Conservation (phyloP, 2,797 vertebrate species). For the Tangara arthus region DNA sequence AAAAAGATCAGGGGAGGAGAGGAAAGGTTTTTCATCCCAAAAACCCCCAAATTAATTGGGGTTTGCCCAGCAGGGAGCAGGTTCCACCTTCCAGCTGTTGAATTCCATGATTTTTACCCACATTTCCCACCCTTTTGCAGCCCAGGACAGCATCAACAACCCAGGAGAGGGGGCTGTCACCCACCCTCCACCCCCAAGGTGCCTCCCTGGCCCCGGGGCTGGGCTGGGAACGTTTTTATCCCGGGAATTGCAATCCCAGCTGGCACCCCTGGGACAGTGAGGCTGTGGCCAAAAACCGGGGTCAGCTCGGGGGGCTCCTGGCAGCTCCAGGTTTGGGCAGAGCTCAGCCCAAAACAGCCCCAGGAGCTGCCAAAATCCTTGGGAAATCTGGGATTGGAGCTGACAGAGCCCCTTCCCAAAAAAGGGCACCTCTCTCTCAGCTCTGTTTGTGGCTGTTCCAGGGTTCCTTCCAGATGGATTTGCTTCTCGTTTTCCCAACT, state of each 20-base stretch:
- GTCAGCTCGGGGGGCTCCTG: neutral
- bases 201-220: neutral
- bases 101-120: rapidly evolving
- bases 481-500: neutral
- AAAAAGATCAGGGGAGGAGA: rapidly evolving
- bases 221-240: neutral
- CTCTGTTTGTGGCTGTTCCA: neutral
- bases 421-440: neutral
- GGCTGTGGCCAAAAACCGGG: neutral
- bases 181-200: neutral
- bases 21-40: neutral
- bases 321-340: neutral
- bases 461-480: slow-evolving; percentile 15
- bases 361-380: neutral
- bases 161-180: rapidly evolving
- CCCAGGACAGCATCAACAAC: neutral
- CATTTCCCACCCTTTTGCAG: rapidly evolving
- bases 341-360: neutral
- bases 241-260: neutral
- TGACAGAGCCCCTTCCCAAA: neutral
- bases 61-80: neutral
- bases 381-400: neutral
- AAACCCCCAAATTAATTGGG: neutral
- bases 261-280: neutral
- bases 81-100: neutral